Percentiles rank a stretch among this genome's conserved stretches.
Evolutionary conservation across 2,888 invertebrate species (phyloP).

Genomic region (Phania funesta): DNA sequence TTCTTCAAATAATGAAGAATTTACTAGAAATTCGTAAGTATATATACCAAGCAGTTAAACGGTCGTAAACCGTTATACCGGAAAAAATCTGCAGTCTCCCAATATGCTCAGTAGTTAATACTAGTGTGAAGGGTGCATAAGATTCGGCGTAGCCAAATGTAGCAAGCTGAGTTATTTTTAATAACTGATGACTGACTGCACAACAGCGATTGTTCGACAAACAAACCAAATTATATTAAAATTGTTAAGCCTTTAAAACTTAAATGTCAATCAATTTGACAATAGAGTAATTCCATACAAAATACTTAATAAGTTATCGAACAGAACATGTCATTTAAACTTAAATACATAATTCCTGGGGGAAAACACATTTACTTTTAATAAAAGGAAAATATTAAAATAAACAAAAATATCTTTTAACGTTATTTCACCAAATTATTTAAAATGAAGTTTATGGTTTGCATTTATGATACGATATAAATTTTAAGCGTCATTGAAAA

Average conservation of each 20-base stretch:
- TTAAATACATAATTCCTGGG: background rate
- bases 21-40: too few relatives aligned
- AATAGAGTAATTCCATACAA: constrained; percentile 10
- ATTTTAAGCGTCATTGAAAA: constrained; percentile 32
- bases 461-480: constrained; percentile 57
- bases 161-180: too few relatives aligned
- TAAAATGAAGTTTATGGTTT: constrained; percentile 58
- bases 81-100: too few relatives aligned
- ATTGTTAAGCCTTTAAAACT: constrained; percentile 1
- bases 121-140: too few relatives aligned
- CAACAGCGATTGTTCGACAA: too few relatives aligned
- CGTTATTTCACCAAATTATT: constrained; percentile 2
- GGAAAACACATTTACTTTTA: constrained; percentile 27
- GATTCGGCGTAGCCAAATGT: too few relatives aligned
- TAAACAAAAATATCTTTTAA: constrained; percentile 12
- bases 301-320: constrained; percentile 13
- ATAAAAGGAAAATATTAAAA: constrained; percentile 1
- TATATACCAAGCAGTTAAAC: too few relatives aligned
- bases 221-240: too few relatives aligned
- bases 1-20: too few relatives aligned
- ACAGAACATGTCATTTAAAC: constrained; percentile 36
- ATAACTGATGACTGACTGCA: too few relatives aligned
- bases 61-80: too few relatives aligned
- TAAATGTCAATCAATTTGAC: constrained; percentile 50
- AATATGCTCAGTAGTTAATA: too few relatives aligned